Base-by-base conservation (phyloP, 2,888 invertebrate genomes). In the Brenthis daphne region DNA sequence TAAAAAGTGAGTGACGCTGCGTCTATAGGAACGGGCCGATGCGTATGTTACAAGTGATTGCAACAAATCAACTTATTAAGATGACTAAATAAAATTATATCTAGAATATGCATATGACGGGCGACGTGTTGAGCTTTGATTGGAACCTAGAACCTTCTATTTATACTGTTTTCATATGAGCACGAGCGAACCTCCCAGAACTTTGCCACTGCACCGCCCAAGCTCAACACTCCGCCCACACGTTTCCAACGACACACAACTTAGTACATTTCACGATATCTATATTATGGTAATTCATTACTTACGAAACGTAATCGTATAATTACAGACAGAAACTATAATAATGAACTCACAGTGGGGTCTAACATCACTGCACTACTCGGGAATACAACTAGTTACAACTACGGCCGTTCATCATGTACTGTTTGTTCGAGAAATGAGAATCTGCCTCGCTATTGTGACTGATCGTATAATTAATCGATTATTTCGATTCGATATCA, bases 1-100 rank as follows among this genome's bases (percentile, higher is more conserved):
- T 89, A 88, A 90, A 81, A 80, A 43, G 37, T 43, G 83, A 84
- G 88, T 85, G 86, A 86, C 84, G 81, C 37, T 43, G 37, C 37
- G 37, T 43, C 37, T 85, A 85, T 87, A 90, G 89, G 90, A 89
- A 89, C 87, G 88, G 88, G 89, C 90, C 89, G 84, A 79, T 82
- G 80, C 79, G 82, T 80, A 84, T 80, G 37, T 43, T 11, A 43
- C 37, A 43, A 43, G 37, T 8, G 37, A 11, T 80, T 85, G 83
- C 86, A 86, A 43, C 86, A 84, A 86, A 88, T 82, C 84, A 90
- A 90, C 89, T 90, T 89, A 90, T 80, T n/a, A 60, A 84, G 79
- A 89, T 91, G 91, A 92, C 91, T 91, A 91, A 90, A 91, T 90
- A 90, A 90, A 85, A 83, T 85, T 88, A 89, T 82, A 86, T 82